Base-by-base conservation (phyloP, 1,140 invertebrate species). In the Sweltsa coloradensis region DNA sequence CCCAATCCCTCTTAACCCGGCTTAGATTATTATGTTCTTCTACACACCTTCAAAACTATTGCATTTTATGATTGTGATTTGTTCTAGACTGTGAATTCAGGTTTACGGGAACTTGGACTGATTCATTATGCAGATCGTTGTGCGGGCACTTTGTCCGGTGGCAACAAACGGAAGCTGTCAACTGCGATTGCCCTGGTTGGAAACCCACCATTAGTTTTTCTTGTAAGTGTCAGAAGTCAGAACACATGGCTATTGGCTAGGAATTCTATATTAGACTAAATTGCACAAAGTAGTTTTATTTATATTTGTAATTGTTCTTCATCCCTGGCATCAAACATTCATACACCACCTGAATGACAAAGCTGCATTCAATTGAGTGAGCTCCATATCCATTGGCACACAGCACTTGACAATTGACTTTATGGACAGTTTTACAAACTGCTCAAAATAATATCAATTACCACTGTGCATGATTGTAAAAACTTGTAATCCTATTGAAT, bases 151-250 rank as follows among this genome's bases (percentile, higher is more conserved):
- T 71, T 71, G 51, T 72, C 67, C 59, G 90, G 90, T 11, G 94
- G 94, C 1, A 98, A 96, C 55, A 96, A 94, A 62, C 74, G 94
- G 34, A 96, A 97, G 64, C 66, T 99, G 21, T 94, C 88, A 53
- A 89, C 92, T 29, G 92, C 92, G 0, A 79, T 99, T 36, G 85
- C 93, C 9, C 64, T 97, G 23, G 74, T 96, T 27, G 91, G 89
- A n/a, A 82, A 92, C 68, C 87, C 90, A 3, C 75, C 82, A 9
- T 72, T 97, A n/a, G 75, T 96, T 21, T 90, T 92, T 58, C 66
- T 97, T 51, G 92, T 37, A 25, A 36, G 14, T 41, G 21, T 31
- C 13, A 9, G 16, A 9, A 27, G n/a, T 42, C 5, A 14, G 5
- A 13, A 40, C 26, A 22, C 45, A 73, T 67, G 24, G 78, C 79